Conservation (phyloP, 2,888 invertebrate genomes). For the Bursaphelenchus okinawaensis region DNA sequence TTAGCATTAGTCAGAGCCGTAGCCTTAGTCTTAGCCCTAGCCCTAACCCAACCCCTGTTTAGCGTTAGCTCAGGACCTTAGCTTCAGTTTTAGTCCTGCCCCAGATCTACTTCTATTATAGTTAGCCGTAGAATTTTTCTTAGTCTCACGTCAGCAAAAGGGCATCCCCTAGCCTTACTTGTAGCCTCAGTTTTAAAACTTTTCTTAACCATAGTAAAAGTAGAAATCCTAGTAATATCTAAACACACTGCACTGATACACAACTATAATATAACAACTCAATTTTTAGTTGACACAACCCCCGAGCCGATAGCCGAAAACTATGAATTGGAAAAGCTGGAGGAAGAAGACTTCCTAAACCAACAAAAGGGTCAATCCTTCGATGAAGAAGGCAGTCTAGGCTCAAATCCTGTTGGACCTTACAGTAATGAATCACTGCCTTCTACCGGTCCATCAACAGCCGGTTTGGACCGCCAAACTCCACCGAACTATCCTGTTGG, state of each 20-base stretch:
- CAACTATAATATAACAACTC: not conserved
- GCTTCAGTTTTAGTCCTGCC: too few species aligned
- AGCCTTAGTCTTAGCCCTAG: too few species aligned
- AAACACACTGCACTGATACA: not conserved
- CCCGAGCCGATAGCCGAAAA: conserved; percentile 44
- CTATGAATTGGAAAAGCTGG: conserved; percentile 40
- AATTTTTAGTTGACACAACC: conserved; percentile 14
- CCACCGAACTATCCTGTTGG: not conserved
- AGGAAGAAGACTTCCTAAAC: conserved; percentile 32
- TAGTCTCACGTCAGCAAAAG: too few species aligned
- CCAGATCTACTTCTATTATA: too few species aligned
- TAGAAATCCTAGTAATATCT: too few species aligned
- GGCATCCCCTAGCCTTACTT: too few species aligned
- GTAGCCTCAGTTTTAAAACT: too few species aligned
- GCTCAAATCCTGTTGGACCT: not conserved
- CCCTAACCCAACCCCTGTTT: too few species aligned
- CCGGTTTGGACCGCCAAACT: not conserved
- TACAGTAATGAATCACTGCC: not conserved
- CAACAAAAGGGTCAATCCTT: conserved; percentile 10
- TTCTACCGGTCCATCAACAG: conserved; percentile 14
- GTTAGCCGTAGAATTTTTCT: too few species aligned
- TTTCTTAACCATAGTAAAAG: too few species aligned
- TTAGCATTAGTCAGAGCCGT: too few species aligned
- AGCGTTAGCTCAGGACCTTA: too few species aligned
- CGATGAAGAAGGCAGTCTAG: not conserved